Evolutionary conservation across 2,113 vertebrate species (phyloP), one percentile per base, ranked within the genome.

Genomic region (Mellivora capensis): DNA sequence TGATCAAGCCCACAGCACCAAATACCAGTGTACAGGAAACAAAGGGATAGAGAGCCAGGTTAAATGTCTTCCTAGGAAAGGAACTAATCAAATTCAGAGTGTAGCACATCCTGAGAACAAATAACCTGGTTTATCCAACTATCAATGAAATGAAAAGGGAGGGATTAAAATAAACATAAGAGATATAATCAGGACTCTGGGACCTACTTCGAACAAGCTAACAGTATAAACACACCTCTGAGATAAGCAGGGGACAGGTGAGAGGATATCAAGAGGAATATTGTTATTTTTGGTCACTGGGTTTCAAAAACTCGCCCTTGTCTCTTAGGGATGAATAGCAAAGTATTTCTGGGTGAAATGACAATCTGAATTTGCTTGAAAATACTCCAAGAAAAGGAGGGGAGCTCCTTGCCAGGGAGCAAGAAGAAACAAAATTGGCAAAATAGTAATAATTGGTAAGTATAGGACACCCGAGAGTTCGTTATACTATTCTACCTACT

Each of bases 361-460:
- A 52, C 77, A 59, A 54, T 95, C 86, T 21, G 47, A 67, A 82
- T 97, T 80, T 96, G 29, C 57, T 81, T 93, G 80, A 76, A 90
- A 94, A 84, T 59, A 81, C 20, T 80, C 71, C 71, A 91, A 61
- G 29, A 54, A 92, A 59, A n/a, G n/a, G 27, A 76, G 5, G 23
- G 10, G n/a, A n/a, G n/a, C n/a, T n/a, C n/a, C n/a, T n/a, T 37
- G 72, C 42, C 15, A 91, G 34, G 31, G 27, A 20, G 17, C 89
- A 61, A 59, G 18, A 52, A 18, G 29, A 39, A 57, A 81, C 10
- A 85, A 91, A 91, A 76, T 81, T 42, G 18, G 27, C 23, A 93
- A 90, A 82, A 37, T 11, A 21, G 49, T 89, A 61, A 37, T 77
- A 39, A 88, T 29, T 37, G 6, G n/a, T 93, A 21, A 77, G 52